Evolutionary conservation across 2,888 invertebrate genomes (phyloP).

Genomic region (Mimumesa dahlbomi): DNA sequence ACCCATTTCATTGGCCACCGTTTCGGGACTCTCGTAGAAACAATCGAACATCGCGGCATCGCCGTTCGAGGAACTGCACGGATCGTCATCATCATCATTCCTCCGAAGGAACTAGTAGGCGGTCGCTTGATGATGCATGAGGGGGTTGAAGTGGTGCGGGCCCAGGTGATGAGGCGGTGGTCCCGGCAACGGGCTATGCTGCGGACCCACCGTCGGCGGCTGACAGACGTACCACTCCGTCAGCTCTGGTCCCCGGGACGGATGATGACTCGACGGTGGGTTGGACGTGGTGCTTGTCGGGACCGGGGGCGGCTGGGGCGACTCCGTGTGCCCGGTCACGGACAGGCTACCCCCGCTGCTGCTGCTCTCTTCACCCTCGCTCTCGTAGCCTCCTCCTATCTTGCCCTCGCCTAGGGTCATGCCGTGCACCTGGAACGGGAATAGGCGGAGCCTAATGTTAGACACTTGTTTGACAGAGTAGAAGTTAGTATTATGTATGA

Average conservation of each 20-base stretch:
- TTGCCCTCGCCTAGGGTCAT: conserved; percentile 81
- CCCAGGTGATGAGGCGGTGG: conserved; percentile 86
- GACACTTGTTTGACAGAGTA: too few relatives aligned
- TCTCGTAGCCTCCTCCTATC: conserved; percentile 87
- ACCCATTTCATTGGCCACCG: too few relatives aligned
- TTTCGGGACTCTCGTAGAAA: too few relatives aligned
- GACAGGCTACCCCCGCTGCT: conserved; percentile 88
- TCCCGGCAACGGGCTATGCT: conserved; percentile 85
- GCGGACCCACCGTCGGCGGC: conserved; percentile 82
- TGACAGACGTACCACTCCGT: conserved; percentile 92
- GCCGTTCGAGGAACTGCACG: not conserved
- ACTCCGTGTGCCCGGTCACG: conserved; percentile 82
- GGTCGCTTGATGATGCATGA: conserved; percentile 83
- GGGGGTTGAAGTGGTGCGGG: conserved; percentile 82
- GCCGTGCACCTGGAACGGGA: conserved; percentile 84
- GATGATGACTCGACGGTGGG: conserved; percentile 74
- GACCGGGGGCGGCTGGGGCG: conserved; percentile 81
- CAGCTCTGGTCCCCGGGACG: conserved; percentile 83
- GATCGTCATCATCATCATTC: conserved; percentile 2
- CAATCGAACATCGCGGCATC: not conserved
- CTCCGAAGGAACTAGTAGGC: conserved; percentile 72
- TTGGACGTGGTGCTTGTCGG: conserved; percentile 65
- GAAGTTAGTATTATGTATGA: too few relatives aligned
- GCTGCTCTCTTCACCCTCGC: conserved; percentile 93
- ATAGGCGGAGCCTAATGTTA: conserved; percentile 44